phyloP scores from a whole-genome alignment of 2,888 invertebrate species.

The Neoaliturus tenellus region DNA sequence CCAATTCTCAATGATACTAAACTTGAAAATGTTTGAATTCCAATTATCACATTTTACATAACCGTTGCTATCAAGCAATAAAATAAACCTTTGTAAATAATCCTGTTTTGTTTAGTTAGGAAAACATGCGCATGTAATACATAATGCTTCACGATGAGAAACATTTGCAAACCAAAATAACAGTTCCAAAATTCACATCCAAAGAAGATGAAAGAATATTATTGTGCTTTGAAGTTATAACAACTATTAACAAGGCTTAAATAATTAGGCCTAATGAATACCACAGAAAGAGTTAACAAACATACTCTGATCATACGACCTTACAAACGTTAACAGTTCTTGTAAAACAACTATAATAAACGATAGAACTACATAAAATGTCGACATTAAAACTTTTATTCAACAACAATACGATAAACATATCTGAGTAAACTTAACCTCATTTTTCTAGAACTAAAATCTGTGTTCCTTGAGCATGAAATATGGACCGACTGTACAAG shows the following conservation, averaged over 20 bases:
- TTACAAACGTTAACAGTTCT: background rate
- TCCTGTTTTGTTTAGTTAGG: too few relatives aligned
- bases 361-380: background rate
- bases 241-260: background rate
- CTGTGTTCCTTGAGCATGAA: slow-evolving; percentile 49
- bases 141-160: too few relatives aligned
- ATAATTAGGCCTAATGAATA: slow-evolving; percentile 9
- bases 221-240: background rate
- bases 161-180: too few relatives aligned
- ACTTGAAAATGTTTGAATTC: too few relatives aligned
- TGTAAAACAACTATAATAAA: background rate
- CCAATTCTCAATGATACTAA: too few relatives aligned
- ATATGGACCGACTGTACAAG: slow-evolving; percentile 42
- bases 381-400: slow-evolving; percentile 27
- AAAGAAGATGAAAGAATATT: background rate
- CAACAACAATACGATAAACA: slow-evolving; percentile 42
- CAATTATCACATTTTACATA: too few relatives aligned
- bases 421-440: slow-evolving; percentile 33
- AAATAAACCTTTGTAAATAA: too few relatives aligned
- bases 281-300: background rate
- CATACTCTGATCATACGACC: background rate
- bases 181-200: too few relatives aligned
- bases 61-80: too few relatives aligned
- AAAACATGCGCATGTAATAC: too few relatives aligned
- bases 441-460: slow-evolving; percentile 42